Conservation (phyloP, 2,888 invertebrate genomes). For the Cryptus armator region DNA sequence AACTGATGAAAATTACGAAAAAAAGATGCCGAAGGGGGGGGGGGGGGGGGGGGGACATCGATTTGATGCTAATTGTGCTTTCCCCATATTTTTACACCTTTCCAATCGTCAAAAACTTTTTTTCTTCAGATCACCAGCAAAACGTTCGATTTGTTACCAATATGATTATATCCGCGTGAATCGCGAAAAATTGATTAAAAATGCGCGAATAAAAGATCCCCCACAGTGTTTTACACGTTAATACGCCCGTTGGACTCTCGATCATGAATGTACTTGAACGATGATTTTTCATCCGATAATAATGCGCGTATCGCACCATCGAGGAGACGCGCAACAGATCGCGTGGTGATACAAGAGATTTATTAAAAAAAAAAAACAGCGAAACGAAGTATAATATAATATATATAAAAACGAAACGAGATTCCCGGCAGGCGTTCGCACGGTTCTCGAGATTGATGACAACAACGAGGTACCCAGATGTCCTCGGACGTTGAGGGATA, state of each 20-base stretch:
- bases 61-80: too few species aligned
- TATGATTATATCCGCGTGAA: background rate
- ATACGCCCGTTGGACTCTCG: conserved; percentile 26
- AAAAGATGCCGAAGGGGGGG: too few species aligned
- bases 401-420: background rate
- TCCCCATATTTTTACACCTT: too few species aligned
- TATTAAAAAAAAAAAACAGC: conserved; percentile 15
- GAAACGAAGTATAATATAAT: conserved; percentile 5
- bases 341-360: conserved; percentile 19
- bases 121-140: background rate
- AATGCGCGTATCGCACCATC: conserved; percentile 32
- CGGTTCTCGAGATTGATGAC: conserved; percentile 21
- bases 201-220: background rate
- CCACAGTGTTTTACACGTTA: background rate
- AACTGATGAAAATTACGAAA: too few species aligned
- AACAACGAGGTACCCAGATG: conserved; percentile 46
- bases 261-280: conserved; percentile 3
- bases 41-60: too few species aligned
- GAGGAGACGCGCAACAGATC: conserved; percentile 16
- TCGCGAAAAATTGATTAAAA: background rate
- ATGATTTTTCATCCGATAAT: conserved; percentile 15
- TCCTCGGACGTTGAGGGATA: conserved; percentile 42
- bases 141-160: background rate
- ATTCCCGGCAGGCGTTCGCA: conserved; percentile 11
- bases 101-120: background rate